Evolutionary conservation across 2,797 vertebrate species (phyloP), one percentile per base, ranked within the genome.

Genomic region (Diglossa cyanea): DNA sequence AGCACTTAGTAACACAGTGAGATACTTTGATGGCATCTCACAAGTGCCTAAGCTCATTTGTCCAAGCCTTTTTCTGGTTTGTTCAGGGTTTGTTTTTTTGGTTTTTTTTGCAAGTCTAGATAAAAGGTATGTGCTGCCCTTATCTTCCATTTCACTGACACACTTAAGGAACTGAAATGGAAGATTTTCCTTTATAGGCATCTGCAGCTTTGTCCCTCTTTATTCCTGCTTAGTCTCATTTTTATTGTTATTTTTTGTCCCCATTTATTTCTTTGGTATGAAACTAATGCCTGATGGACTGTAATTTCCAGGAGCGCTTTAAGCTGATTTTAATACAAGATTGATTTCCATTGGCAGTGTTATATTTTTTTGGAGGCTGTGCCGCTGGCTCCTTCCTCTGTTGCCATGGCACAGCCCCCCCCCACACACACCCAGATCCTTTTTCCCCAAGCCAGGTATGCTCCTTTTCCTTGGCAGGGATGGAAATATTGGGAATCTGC

Each of bases 401-500:
- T 57, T 84, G 73, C 82, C 50, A 65, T 28, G 30, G 58, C 3
- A 45, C 61, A 83, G 30, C 31, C 8, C 9, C 6, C 15, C 26
- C 17, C 6, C 3, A 10, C 31, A 8, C 35, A 60, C 3, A 13
- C 18, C 44, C 33, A 55, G 11, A 81, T 78, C 58, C 58, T 54
- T 71, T 60, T 48, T 44, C 44, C 14, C 11, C 37, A 73, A 70
- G 50, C 28, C 55, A 73, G 65, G 58, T 62, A 42, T 1, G 4
- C 18, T 70, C 20, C 55, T 51, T n/a, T 70, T 70, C 60, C 55
- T 57, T 35, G 31, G 3, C 4, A 2, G 44, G 33, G 17, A 74
- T 0, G 0, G 58, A 77, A 71, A 72, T 17, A 30, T 4, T 15
- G 24, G 0, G 0, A n/a, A 33, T 68, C 24, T 28, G 17, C 25